Conservation (phyloP, 2,797 vertebrate genomes). For the Lutjanus argentimaculatus region DNA sequence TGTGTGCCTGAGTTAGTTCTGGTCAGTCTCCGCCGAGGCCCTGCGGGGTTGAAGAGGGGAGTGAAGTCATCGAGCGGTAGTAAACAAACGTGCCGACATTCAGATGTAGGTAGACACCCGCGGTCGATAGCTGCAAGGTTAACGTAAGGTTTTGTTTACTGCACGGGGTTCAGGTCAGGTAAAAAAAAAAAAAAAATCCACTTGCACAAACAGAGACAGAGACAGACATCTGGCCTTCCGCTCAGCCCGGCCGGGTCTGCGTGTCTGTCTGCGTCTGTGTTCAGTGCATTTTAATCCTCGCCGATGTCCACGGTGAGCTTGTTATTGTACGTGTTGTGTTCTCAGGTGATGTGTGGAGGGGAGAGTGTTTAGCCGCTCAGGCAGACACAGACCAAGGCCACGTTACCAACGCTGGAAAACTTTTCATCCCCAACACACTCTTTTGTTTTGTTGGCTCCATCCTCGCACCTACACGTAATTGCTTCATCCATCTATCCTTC, state of each 20-base stretch:
- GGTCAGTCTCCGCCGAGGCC: slow-evolving; percentile 46
- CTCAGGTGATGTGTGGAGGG: slow-evolving; percentile 3
- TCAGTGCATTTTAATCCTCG: slow-evolving; percentile 19
- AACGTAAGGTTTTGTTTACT: slow-evolving; percentile 69
- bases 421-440: background rate
- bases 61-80: slow-evolving; percentile 65
- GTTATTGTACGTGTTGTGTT: slow-evolving; percentile 31
- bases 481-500: background rate
- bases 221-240: slow-evolving; percentile 16
- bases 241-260: background rate
- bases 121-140: slow-evolving; percentile 71
- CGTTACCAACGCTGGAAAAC: slow-evolving; percentile 16
- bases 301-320: slow-evolving; percentile 35
- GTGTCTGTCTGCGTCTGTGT: slow-evolving; percentile 26
- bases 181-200: slow-evolving; percentile 1
- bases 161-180: slow-evolving; percentile 49
- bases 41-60: slow-evolving; percentile 45
- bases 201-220: slow-evolving; percentile 5
- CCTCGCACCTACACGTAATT: background rate
- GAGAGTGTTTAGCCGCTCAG: slow-evolving; percentile 7
- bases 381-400: slow-evolving; percentile 28
- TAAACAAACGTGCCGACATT: slow-evolving; percentile 63
- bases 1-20: slow-evolving; percentile 22
- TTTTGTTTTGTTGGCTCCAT: slow-evolving; percentile 12
- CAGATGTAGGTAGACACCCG: slow-evolving; percentile 53